A percentile compares a stretch with the other conserved stretches of the same genome.
These are phyloP conservation scores for Lophotriccus pileatus DNA, from an alignment of 2,797 vertebrate species.

Conservation along the genomic window DNA sequence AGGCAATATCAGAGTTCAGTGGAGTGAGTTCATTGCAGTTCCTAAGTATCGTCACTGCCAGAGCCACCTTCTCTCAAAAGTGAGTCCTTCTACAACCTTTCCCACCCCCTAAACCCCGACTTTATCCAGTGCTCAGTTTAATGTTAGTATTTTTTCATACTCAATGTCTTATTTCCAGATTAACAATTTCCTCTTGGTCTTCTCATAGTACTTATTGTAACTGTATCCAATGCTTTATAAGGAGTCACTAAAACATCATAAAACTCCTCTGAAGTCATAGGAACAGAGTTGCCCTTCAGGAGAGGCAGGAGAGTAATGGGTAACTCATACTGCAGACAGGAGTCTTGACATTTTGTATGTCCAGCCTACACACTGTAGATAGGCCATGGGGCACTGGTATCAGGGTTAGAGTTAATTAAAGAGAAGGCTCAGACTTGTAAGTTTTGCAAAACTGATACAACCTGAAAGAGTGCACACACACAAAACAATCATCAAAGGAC, in stretches of 20 bases:
- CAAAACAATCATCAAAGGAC: not conserved
- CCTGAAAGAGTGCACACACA: not conserved
- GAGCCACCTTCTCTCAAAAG: not conserved
- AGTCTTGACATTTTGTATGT: not conserved
- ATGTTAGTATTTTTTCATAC: not conserved
- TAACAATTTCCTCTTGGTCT: not conserved
- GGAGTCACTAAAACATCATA: not conserved
- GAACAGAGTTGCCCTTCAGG: not conserved
- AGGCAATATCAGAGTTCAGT: not conserved
- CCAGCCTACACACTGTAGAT: not conserved
- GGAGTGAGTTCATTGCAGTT: not conserved
- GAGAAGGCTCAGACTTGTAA: not conserved
- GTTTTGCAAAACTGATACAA: not conserved
- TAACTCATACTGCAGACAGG: not conserved
- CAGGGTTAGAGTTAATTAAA: not conserved
- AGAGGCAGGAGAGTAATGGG: not conserved
- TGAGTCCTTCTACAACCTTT: not conserved
- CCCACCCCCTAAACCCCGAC: fast-evolving
- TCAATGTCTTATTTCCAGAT: not conserved
- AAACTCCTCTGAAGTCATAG: not conserved
- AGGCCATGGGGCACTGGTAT: not conserved
- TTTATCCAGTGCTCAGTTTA: not conserved
- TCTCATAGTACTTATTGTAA: not conserved
- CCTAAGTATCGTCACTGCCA: not conserved
- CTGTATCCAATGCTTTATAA: not conserved